Conservation (phyloP, 1,140 invertebrate genomes). For the Eciton burchellii region DNA sequence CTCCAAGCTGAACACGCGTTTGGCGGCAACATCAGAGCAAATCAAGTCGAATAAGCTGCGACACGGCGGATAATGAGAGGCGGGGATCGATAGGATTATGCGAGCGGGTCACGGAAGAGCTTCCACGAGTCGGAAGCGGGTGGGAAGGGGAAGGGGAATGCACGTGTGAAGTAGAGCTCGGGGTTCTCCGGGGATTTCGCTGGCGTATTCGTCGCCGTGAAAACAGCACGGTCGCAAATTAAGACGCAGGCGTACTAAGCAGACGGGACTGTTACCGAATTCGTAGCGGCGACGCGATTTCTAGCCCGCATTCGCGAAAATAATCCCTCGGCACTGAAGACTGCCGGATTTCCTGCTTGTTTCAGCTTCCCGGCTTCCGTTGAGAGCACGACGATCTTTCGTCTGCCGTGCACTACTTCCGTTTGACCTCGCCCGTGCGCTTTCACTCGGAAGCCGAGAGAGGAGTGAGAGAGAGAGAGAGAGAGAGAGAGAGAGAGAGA, state of each 20-base stretch:
- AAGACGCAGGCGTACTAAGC: constrained; percentile 62
- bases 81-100: background rate
- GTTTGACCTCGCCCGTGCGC: constrained; percentile 47
- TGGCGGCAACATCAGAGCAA: constrained; percentile 17
- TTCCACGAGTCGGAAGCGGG: constrained; percentile 26
- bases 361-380: background rate
- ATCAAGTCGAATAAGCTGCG: constrained; percentile 45
- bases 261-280: constrained; percentile 71
- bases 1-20: no score
- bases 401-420: constrained; percentile 38
- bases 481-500: no score
- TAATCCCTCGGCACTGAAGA: constrained; percentile 61
- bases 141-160: constrained; percentile 3
- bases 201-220: constrained; percentile 65
- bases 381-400: constrained; percentile 6
- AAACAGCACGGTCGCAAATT: constrained; percentile 70
- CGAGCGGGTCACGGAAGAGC: constrained; percentile 38
- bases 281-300: constrained; percentile 52
- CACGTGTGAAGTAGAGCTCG: constrained; percentile 43
- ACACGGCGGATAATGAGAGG: constrained; percentile 49
- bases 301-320: constrained; percentile 30
- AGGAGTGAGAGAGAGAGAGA: no score
- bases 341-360: constrained; percentile 19
- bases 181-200: constrained; percentile 55
- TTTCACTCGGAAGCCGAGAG: constrained; percentile 41